Base-by-base conservation (phyloP, 2,888 invertebrate genomes). In the Nomada lathburiana region DNA sequence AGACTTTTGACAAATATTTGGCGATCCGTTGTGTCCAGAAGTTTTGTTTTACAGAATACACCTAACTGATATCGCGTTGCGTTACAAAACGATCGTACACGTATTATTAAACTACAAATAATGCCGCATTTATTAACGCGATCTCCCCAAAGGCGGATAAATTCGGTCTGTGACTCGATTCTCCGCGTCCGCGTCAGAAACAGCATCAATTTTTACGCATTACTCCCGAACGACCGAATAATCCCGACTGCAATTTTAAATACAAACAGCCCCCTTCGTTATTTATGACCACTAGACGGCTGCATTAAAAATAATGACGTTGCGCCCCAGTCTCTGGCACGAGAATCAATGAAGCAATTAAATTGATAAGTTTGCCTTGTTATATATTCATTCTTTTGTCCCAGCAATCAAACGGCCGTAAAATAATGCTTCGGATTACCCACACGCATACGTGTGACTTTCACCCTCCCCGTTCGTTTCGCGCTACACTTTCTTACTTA, bases 321-420 rank as follows among this genome's bases (percentile, higher is more conserved):
- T 67, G 71, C 80, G 52, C 71, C 55, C 64, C 65, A 20, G 65
- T 50, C 47, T 47, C 60, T 26, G 50, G 65, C 59, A 5, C 65
- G 50, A 26, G 71, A 80, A 80, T 80, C 80, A 80, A 80, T 80
- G 80, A 80, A 80, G 77, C 80, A 77, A 77, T 80, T 80, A 80
- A 80, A 80, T 80, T 80, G 80, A 80, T 80, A 80, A 80, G 80
- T 80, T 80, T 72, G 67, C 71, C 80, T 80, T 55, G 80, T 80
- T 80, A 80, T 72, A 67, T 72, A 70, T 80, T 67, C 77, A 57
- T 77, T 67, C 80, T 67, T 80, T 72, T 67, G 67, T 63, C 67
- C 52, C 50, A 36, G 36, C 67, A 42, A 77, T 80, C 80, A 80
- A 77, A 63, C 67, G 36, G 36, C 36, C 36, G 42, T 20, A 50